These are phyloP conservation scores for Epistrophe grossulariae DNA, from an alignment of 2,888 invertebrate species.

Conservation along the genomic window DNA sequence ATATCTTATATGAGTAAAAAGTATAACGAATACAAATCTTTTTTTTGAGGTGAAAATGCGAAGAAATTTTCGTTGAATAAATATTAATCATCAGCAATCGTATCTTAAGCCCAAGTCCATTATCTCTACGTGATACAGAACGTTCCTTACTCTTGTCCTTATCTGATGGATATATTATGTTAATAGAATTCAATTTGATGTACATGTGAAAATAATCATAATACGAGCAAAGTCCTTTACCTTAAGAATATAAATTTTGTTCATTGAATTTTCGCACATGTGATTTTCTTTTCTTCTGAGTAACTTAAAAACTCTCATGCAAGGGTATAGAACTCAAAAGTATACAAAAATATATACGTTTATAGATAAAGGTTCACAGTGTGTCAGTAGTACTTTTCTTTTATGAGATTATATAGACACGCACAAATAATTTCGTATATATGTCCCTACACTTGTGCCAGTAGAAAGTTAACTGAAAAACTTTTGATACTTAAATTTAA, in stretches of 20 bases:
- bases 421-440: background rate
- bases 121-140: background rate
- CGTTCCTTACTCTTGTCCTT: background rate
- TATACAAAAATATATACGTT: background rate
- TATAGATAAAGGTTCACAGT: background rate
- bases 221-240: background rate
- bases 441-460: no score
- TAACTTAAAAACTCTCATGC: background rate
- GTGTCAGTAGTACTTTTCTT: background rate
- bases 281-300: background rate
- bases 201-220: conserved; percentile 21
- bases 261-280: background rate
- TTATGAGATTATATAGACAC: background rate
- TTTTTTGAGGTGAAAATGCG: background rate
- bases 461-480: background rate
- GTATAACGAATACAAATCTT: background rate
- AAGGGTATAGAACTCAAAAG: background rate
- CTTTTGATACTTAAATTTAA: conserved; percentile 1
- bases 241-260: background rate
- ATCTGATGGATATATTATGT: conserved; percentile 11
- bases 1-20: background rate
- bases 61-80: background rate
- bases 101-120: background rate
- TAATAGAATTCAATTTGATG: conserved; percentile 7
- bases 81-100: conserved; percentile 4